These are phyloP conservation scores for Pherbina coryleti DNA, from an alignment of 2,888 invertebrate genomes.

Conservation along the genomic window DNA sequence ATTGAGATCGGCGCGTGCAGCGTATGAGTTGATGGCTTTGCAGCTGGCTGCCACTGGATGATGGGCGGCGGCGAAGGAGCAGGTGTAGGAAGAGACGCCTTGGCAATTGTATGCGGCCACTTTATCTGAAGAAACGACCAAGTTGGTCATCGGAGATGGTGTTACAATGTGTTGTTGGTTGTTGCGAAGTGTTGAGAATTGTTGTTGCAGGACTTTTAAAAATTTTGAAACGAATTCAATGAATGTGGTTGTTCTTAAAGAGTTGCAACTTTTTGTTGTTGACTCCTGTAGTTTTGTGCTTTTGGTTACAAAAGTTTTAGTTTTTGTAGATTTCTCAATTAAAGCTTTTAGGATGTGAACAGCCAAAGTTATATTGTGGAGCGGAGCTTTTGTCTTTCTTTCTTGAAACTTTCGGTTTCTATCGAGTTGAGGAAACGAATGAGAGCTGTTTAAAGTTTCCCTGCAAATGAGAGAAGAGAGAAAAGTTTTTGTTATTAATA, in stretches of 20 bases:
- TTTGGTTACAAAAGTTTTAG: not conserved
- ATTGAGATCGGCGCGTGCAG: constrained; percentile 66
- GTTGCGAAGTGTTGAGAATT: constrained; percentile 28
- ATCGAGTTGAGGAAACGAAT: not conserved
- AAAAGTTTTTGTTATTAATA: constrained; percentile 27
- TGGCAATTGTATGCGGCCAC: constrained; percentile 62
- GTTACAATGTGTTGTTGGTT: constrained; percentile 45
- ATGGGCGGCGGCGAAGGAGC: constrained; percentile 46
- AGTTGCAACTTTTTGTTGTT: not conserved
- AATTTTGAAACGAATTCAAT: not conserved
- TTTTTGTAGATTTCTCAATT: not conserved
- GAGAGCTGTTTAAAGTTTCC: constrained; percentile 41
- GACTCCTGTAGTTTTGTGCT: not conserved
- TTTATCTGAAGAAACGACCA: constrained; percentile 63
- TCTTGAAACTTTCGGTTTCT: not conserved
- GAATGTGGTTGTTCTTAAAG: not conserved
- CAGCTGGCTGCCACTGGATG: constrained; percentile 39
- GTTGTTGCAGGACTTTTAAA: not conserved
- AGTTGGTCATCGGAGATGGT: constrained; percentile 66
- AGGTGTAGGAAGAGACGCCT: constrained; percentile 42
- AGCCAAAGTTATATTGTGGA: constrained; percentile 7
- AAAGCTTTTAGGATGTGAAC: not conserved
- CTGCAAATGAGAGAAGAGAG: constrained; percentile 42
- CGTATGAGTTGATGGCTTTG: constrained; percentile 62
- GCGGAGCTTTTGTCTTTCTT: constrained; percentile 15